Base-by-base conservation (phyloP, 2,113 vertebrate genomes). In the Amia ocellicauda region DNA sequence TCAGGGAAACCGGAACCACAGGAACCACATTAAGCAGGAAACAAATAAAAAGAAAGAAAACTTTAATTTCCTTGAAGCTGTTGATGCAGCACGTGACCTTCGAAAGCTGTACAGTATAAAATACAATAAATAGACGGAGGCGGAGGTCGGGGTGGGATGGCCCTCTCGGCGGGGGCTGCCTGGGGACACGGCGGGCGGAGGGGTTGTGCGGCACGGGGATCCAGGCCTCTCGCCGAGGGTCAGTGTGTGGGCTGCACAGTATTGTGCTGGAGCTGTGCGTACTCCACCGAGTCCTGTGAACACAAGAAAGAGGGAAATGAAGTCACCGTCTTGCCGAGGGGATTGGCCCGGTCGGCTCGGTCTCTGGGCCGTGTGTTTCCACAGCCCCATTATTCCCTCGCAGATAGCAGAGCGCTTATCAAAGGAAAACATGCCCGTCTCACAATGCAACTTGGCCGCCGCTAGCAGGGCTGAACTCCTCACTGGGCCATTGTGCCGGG, bases 281-380 rank as follows among this genome's bases (percentile, higher is more conserved):
- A 88, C 69, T 83, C 78, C 7, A 85, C 73, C 22, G 82, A 83
- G 17, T 72, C 83, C 82, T 85, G 76, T 53, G 10, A 45, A 65
- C 40, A 74, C 47, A 78, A 77, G 20, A 20, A 2, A 69, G 10
- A 62, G 10, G 59, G 19, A 29, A 4, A 47, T 7, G 59, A 28
- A 2, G 0, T 29, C 27, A 20, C 20, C 70, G 9, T 7, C 68
- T 65, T 61, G 20, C 24, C 8, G 64, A 24, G 55, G 50, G 28
- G 49, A 23, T 70, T 23, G 67, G 47, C 59, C 29, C 31, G 1
- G 1, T 13, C 31, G 5, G 68, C 41, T 20, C 41, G 20, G 66
- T 58, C 74, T 42, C 71, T 75, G 79, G 61, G 60, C 80, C 69
- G 70, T 66, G 8, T 28, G 60, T 53, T 63, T 63, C 74, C 74